A percentile compares a stretch with the other conserved stretches of the same genome.
These are phyloP conservation scores for Sarcophilus harrisii DNA, from an alignment of 2,797 vertebrate genomes.

Conservation along the genomic window DNA sequence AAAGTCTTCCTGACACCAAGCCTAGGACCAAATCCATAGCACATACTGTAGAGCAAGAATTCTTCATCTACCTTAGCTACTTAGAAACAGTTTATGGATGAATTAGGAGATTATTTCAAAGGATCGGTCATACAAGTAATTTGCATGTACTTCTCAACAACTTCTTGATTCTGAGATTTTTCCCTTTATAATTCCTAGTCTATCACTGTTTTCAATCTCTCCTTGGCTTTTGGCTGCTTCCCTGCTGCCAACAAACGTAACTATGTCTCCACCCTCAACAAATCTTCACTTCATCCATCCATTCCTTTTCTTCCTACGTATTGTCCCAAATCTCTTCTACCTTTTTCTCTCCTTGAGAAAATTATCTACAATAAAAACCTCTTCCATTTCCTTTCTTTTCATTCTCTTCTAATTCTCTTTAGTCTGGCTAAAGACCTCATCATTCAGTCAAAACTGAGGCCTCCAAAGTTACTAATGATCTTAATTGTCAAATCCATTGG, in stretches of 20 bases:
- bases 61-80: background rate
- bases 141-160: no score
- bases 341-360: background rate
- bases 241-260: no score
- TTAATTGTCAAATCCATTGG: no score
- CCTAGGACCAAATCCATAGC: background rate
- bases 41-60: background rate
- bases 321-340: background rate
- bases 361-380: background rate
- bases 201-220: no score
- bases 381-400: background rate
- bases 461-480: background rate
- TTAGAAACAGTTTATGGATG: no score
- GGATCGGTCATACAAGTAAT: no score
- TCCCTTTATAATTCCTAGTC: no score
- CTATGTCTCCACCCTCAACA: background rate
- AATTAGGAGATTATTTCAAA: no score
- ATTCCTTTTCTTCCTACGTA: background rate
- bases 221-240: no score
- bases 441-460: background rate
- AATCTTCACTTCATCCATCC: background rate
- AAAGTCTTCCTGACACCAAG: background rate
- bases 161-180: no score
- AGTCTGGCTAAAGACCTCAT: background rate
- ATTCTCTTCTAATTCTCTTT: background rate